A percentile compares a stretch with the other conserved stretches of the same genome.
phyloP scores from a whole-genome alignment of 2,888 invertebrate genomes.

The Scaptomyza cyrtandrae region DNA sequence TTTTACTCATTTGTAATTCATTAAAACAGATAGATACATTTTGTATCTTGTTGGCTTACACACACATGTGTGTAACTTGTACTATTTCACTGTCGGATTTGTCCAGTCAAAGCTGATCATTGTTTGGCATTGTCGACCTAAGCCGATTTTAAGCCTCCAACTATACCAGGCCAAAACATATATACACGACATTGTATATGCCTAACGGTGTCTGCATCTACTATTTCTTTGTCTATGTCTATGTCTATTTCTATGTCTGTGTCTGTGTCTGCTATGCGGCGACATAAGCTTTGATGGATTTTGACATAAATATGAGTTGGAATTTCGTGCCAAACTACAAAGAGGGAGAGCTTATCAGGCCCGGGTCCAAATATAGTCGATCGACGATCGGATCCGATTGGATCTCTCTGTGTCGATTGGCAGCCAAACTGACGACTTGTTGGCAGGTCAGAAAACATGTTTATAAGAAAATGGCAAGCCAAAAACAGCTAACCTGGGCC shows the following conservation, averaged over 20 bases:
- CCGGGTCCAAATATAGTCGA: constrained; percentile 53
- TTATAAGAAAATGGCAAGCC: constrained; percentile 28
- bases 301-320: constrained; percentile 79
- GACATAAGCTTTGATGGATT: constrained; percentile 80
- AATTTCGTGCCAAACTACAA: constrained; percentile 70
- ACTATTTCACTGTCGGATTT: constrained; percentile 79
- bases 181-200: constrained; percentile 20
- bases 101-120: constrained; percentile 63
- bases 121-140: constrained; percentile 59
- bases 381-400: constrained; percentile 32
- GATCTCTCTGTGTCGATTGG: constrained; percentile 37
- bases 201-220: constrained; percentile 53
- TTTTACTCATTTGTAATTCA: constrained; percentile 76
- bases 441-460: constrained; percentile 66
- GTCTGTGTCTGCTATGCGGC: constrained; percentile 45
- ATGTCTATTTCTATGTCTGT: constrained; percentile 1
- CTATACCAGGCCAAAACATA: constrained; percentile 40
- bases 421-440: constrained; percentile 64
- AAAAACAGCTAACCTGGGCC: constrained; percentile 11
- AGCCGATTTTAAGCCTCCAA: constrained; percentile 60
- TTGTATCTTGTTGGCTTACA: constrained; percentile 40
- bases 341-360: constrained; percentile 64
- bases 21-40: constrained; percentile 59
- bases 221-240: constrained; percentile 1
- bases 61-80: constrained; percentile 19